phyloP scores from a whole-genome alignment of 2,888 invertebrate genomes.

The Pardosa pseudoannulata region DNA sequence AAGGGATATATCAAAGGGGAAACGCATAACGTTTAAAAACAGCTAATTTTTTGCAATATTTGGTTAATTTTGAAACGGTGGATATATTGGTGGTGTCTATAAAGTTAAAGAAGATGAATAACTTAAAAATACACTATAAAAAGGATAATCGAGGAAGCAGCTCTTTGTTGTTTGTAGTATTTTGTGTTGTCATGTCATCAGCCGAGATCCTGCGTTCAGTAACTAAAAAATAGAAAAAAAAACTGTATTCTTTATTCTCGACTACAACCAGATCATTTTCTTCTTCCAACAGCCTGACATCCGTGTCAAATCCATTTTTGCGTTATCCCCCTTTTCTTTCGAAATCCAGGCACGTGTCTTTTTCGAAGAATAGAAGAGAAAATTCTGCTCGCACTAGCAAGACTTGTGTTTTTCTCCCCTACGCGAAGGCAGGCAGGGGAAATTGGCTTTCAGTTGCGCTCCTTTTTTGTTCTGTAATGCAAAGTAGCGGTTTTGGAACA shows the following conservation, averaged over 20 bases:
- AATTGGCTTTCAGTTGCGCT: constrained; percentile 48
- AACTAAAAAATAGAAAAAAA: not conserved
- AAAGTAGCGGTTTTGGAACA: constrained; percentile 53
- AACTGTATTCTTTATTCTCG: not conserved
- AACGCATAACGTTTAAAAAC: too few species aligned
- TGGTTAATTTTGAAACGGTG: too few species aligned
- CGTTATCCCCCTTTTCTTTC: constrained; percentile 15
- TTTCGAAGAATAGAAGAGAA: not conserved
- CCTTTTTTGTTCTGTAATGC: constrained; percentile 43
- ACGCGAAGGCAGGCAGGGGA: not conserved
- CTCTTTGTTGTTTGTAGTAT: too few species aligned
- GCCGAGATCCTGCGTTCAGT: not conserved
- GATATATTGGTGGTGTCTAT: too few species aligned
- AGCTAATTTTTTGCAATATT: too few species aligned
- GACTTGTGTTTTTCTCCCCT: constrained; percentile 30
- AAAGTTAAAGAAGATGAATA: too few species aligned
- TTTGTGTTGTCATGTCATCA: not conserved
- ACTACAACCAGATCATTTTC: constrained; percentile 24
- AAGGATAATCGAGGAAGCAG: too few species aligned
- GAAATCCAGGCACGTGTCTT: constrained; percentile 25
- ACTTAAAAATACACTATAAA: too few species aligned
- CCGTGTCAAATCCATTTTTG: constrained; percentile 51
- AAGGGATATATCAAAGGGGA: too few species aligned
- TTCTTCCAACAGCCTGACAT: constrained; percentile 22
- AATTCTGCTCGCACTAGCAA: not conserved